Percentiles rank a stretch among this genome's conserved stretches.
Evolutionary conservation across 1,140 invertebrate species (phyloP).

Genomic region (Trichonephila clavata): DNA sequence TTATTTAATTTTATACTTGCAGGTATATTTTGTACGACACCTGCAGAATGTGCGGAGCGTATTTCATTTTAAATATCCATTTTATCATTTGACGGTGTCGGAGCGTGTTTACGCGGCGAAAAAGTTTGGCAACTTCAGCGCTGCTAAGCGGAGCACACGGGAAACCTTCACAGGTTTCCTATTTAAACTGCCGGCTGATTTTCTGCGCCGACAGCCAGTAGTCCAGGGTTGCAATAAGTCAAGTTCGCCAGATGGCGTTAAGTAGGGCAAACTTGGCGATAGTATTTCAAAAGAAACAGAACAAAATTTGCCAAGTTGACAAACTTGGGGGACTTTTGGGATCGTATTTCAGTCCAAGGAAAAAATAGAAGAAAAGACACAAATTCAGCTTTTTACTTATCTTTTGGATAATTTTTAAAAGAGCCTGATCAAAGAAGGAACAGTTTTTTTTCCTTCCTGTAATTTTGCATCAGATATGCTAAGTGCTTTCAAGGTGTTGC

Average conservation of each 20-base stretch:
- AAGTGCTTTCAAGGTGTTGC: no score
- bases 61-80: background rate
- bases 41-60: background rate
- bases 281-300: background rate
- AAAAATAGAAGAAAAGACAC: no score
- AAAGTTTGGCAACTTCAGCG: background rate
- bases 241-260: background rate
- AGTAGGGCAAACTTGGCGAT: background rate
- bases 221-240: constrained; percentile 16
- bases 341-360: no score
- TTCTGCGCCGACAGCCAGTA: constrained; percentile 2
- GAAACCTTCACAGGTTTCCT: background rate
- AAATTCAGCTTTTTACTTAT: no score
- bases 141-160: background rate
- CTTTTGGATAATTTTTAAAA: no score
- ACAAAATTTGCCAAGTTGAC: no score
- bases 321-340: no score
- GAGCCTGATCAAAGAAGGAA: no score
- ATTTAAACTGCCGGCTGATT: constrained; percentile 47
- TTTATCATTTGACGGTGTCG: background rate
- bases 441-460: no score
- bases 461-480: no score
- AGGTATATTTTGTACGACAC: background rate
- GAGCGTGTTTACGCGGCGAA: background rate
- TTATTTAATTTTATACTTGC: background rate